Conservation (phyloP, 2,113 vertebrate species). For the Menura novaehollandiae region DNA sequence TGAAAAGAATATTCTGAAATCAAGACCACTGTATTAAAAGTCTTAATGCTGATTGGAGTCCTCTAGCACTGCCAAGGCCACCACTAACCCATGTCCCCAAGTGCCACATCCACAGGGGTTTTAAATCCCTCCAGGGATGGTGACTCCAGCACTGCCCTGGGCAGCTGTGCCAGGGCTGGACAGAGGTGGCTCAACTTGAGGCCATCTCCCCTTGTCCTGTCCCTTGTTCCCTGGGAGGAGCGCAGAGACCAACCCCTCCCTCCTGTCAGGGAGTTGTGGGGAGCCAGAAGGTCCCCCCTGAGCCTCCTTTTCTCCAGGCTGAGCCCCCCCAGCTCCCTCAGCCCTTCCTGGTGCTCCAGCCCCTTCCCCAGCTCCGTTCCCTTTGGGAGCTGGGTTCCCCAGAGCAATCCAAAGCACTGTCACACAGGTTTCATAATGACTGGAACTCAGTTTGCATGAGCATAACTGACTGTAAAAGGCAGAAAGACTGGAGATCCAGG, state of each 20-base stretch:
- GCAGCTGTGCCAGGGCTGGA: not conserved
- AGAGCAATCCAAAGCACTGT: not conserved
- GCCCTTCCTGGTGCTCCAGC: not conserved
- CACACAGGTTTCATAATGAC: not conserved
- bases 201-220: not conserved
- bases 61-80: no score
- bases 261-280: not conserved
- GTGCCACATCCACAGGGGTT: not conserved
- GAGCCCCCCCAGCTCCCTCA: not conserved
- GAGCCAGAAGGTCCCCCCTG: not conserved
- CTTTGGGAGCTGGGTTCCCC: not conserved
- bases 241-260: not conserved
- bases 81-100: not conserved
- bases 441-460: not conserved
- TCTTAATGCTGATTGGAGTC: not conserved
- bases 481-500: not conserved
- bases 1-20: not conserved
- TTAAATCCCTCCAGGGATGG: not conserved
- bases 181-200: not conserved
- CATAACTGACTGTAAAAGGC: not conserved
- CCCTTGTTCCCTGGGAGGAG: not conserved
- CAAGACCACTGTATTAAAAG: not conserved
- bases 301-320: not conserved
- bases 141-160: not conserved
- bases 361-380: not conserved